Percentiles rank a stretch among this genome's conserved stretches.
Evolutionary conservation across 2,113 vertebrate genomes (phyloP).

Genomic region (Albula goreensis): DNA sequence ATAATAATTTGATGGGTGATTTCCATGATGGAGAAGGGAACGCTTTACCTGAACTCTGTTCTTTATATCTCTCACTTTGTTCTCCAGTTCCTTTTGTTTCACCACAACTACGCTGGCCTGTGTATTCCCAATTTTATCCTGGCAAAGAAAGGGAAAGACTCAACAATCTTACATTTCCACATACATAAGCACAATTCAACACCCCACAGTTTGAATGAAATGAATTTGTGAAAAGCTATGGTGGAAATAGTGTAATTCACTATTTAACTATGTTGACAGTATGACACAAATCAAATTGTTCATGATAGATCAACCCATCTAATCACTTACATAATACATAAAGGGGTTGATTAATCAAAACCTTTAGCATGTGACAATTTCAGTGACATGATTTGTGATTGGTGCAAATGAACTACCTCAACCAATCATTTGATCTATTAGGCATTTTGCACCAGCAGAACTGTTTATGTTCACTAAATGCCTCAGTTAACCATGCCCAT

Average conservation of each 20-base stretch:
- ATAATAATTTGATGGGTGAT: background rate
- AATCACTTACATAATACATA: background rate
- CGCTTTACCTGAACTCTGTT: conserved; percentile 71
- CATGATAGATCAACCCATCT: background rate
- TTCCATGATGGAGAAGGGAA: conserved; percentile 7
- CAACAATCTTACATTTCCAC: background rate
- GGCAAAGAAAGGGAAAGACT: background rate
- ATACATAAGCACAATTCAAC: background rate
- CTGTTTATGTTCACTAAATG: too few species aligned
- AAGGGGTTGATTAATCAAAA: too few species aligned
- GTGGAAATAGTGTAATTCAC: background rate
- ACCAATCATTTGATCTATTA: too few species aligned
- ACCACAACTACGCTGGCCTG: conserved; percentile 66
- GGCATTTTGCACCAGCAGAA: too few species aligned
- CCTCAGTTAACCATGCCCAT: too few species aligned
- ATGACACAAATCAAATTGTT: background rate
- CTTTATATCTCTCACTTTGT: conserved; percentile 74
- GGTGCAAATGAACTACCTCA: too few species aligned
- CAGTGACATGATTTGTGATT: too few species aligned
- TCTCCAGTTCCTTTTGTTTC: conserved; percentile 77
- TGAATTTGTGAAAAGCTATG: background rate
- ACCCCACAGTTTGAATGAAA: background rate
- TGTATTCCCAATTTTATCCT: conserved; percentile 65
- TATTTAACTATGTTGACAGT: background rate
- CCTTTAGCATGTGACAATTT: too few species aligned